phyloP scores from a whole-genome alignment of 2,113 vertebrate species.

The Cnemophilus loriae region DNA sequence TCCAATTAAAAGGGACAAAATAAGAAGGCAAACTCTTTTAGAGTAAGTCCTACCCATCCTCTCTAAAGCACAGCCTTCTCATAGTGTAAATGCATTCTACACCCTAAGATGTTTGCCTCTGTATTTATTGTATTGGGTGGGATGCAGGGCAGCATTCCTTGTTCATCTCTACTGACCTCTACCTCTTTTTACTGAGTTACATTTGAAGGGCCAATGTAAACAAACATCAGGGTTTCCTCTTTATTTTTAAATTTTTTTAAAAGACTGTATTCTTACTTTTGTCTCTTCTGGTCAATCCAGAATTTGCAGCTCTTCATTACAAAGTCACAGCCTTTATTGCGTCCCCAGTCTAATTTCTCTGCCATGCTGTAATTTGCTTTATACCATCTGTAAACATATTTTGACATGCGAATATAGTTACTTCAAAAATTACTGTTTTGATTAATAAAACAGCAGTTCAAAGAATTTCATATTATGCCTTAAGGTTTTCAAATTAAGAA shows the following conservation, averaged over 20 bases:
- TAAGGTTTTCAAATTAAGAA: not conserved
- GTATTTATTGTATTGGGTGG: not conserved
- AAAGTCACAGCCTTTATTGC: constrained; percentile 92
- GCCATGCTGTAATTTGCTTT: constrained; percentile 97
- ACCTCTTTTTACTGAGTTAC: not conserved
- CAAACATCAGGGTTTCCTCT: not conserved
- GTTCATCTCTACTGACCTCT: not conserved
- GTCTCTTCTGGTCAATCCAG: constrained; percentile 88
- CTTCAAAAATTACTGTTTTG: not conserved
- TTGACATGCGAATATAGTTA: not conserved
- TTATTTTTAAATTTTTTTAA: not conserved
- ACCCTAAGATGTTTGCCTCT: not conserved
- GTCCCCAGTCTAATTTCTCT: constrained; percentile 92
- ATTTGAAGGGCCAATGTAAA: not conserved
- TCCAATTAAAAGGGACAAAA: not conserved
- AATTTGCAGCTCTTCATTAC: constrained; percentile 97
- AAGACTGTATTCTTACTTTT: constrained; percentile 73
- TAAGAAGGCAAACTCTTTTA: not conserved
- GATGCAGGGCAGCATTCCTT: not conserved
- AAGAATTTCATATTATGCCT: not conserved
- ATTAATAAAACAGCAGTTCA: not conserved
- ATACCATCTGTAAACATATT: constrained; percentile 85
- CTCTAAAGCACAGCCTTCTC: not conserved
- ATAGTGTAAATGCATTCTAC: not conserved
- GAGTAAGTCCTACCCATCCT: not conserved